Conservation (phyloP, 2,113 vertebrate species). For the Callionymus lyra region DNA sequence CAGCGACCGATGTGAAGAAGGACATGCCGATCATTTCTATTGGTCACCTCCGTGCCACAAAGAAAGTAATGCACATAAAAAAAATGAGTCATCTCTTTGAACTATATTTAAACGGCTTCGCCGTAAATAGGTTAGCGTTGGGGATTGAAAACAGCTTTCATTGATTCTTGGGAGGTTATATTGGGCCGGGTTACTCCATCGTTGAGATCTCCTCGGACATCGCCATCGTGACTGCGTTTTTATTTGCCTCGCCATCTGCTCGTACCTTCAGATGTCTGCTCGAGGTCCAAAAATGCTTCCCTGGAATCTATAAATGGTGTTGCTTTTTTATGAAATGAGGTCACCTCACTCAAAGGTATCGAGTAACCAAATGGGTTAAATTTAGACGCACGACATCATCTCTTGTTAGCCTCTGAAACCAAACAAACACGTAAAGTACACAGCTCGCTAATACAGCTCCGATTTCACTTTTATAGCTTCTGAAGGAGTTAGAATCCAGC, state of each 20-base stretch:
- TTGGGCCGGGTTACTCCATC: neutral
- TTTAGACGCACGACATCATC: constrained; percentile 51
- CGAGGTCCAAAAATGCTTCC: constrained; percentile 32
- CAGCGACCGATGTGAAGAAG: constrained; percentile 60
- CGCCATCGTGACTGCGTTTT: too few species aligned
- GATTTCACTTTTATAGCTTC: constrained; percentile 12
- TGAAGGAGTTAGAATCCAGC: constrained; percentile 8
- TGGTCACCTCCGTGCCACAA: constrained; percentile 62
- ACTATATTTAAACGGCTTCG: constrained; percentile 35
- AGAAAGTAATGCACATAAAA: constrained; percentile 52
- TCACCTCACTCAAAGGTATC: constrained; percentile 49
- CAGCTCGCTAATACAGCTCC: constrained; percentile 16
- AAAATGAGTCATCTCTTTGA: constrained; percentile 54
- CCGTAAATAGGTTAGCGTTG: constrained; percentile 34
- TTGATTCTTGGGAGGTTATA: constrained; percentile 1
- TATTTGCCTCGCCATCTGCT: too few species aligned
- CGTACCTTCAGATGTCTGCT: constrained; percentile 12
- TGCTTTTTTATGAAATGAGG: constrained; percentile 55
- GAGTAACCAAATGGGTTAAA: constrained; percentile 43
- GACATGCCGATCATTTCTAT: constrained; percentile 63
- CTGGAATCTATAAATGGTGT: constrained; percentile 47
- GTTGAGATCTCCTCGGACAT: too few species aligned
- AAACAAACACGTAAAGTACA: constrained; percentile 35
- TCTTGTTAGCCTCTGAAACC: constrained; percentile 23
- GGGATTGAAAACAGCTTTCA: constrained; percentile 7